Evolutionary conservation across 2,113 vertebrate species (phyloP), one percentile per base, ranked within the genome.

Genomic region (Sus scrofa): DNA sequence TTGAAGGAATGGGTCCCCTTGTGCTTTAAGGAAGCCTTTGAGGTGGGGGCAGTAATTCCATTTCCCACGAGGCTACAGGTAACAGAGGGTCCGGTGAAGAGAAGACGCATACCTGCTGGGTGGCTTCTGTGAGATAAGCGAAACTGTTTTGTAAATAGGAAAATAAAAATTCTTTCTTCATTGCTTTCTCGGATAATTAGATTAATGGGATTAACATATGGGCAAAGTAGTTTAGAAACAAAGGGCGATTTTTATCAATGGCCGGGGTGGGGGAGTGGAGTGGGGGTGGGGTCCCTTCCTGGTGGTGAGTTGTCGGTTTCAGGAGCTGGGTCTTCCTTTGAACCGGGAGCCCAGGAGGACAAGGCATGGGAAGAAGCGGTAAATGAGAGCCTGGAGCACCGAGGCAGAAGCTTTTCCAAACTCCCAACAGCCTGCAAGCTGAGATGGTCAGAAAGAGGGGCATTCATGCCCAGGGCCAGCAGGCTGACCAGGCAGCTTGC

Each of bases 371-470:
- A 73, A n/a, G 70, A 10, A 37, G 24, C 13, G 87, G 6, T 19
- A 54, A 24, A n/a, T 0, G 18, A 7, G 63, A 1, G 0, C 6
- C 7, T 0, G 0, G 8, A 70, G 14, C 0, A 1, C 3, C n/a
- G 0, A 9, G 52, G 12, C 1, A 0, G 7, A 19, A 44, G 32
- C 37, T 54, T 30, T 18, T 5, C 1, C 52, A 27, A 52, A 3
- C 24, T 32, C 20, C 26, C 26, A 15, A 16, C 0, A 24, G 60
- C 26, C 15, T 15, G 12, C 1, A 11, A 73, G 24, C 44, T 2
- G 34, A 74, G 50, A 7, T 15, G 77, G 50, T 50, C 44, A 13
- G 37, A 26, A 14, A 10, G 10, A 7, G 4, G 37, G 13, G 8
- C 1, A 3, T n/a, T 58, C 32, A 12, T 1, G 9, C 50, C 78